phyloP scores from a whole-genome alignment of 2,113 vertebrate genomes.

The Eurypyga helias region DNA sequence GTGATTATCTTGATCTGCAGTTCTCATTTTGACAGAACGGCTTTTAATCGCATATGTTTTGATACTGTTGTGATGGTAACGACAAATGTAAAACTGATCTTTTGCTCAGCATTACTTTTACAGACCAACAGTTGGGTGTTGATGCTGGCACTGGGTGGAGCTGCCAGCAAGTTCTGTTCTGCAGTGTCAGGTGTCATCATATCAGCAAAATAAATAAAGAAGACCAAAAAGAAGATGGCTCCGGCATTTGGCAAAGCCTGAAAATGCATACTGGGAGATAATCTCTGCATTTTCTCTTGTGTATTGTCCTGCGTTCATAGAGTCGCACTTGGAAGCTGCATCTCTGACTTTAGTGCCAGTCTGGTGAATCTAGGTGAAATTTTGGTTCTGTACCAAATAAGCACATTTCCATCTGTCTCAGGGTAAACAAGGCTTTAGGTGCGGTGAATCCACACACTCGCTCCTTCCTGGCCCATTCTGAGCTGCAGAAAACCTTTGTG shows the following conservation, averaged over 20 bases:
- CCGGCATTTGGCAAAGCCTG: neutral
- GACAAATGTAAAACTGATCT: constrained; percentile 4
- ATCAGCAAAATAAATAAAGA: neutral
- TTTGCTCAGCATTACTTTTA: constrained; percentile 46
- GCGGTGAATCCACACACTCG: neutral
- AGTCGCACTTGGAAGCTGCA: neutral
- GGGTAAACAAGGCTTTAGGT: neutral
- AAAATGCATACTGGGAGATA: neutral
- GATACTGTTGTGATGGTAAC: constrained; percentile 60
- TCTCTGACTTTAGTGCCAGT: neutral
- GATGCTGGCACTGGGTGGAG: neutral
- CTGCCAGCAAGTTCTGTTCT: constrained; percentile 8
- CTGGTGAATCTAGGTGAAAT: neutral
- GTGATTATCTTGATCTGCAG: constrained; percentile 50
- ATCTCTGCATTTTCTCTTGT: neutral
- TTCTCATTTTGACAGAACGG: constrained; percentile 57
- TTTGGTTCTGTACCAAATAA: neutral
- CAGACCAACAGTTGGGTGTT: constrained; percentile 12
- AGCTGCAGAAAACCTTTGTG: neutral
- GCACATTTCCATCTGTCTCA: neutral
- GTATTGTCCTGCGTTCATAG: neutral
- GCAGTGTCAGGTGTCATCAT: neutral
- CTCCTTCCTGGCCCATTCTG: neutral
- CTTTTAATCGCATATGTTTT: constrained; percentile 69
- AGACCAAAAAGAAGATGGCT: neutral